These are phyloP conservation scores for Asarcornis scutulata DNA, from an alignment of 2,113 vertebrate genomes.

Conservation along the genomic window DNA sequence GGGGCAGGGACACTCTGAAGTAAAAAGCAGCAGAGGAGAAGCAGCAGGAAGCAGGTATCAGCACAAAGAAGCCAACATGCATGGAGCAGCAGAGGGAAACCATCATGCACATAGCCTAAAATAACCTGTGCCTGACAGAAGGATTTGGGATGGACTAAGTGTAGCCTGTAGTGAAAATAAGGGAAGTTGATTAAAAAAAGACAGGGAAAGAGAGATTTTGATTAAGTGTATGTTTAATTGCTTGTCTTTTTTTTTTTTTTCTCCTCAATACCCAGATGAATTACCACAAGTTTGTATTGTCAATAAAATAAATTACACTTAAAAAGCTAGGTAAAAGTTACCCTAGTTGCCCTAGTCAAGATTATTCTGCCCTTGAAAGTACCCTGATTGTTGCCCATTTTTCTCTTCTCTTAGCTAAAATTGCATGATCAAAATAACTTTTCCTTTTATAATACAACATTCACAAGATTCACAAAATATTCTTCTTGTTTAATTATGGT, in stretches of 20 bases:
- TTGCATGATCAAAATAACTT: background rate
- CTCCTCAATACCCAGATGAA: background rate
- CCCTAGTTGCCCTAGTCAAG: background rate
- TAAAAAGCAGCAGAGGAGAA: background rate
- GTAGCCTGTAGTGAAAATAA: background rate
- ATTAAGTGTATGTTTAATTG: background rate
- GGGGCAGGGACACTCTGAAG: rapidly evolving
- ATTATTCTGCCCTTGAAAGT: background rate
- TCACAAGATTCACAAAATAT: background rate
- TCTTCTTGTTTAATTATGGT: background rate
- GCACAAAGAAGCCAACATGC: background rate
- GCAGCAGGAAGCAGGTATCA: background rate
- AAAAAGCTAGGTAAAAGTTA: background rate
- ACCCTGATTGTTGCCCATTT: background rate
- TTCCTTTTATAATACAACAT: background rate
- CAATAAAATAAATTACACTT: background rate
- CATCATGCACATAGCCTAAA: background rate
- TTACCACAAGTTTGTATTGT: background rate
- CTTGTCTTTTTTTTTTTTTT: background rate
- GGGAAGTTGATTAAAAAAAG: background rate
- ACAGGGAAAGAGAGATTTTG: background rate
- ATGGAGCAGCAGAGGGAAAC: background rate
- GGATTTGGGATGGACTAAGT: background rate
- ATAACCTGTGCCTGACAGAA: background rate
- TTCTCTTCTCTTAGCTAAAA: background rate